A percentile compares a stretch with the other conserved stretches of the same genome.
These are phyloP conservation scores for Drosophila quadrilineata DNA, from an alignment of 1,140 invertebrate genomes.

Conservation along the genomic window DNA sequence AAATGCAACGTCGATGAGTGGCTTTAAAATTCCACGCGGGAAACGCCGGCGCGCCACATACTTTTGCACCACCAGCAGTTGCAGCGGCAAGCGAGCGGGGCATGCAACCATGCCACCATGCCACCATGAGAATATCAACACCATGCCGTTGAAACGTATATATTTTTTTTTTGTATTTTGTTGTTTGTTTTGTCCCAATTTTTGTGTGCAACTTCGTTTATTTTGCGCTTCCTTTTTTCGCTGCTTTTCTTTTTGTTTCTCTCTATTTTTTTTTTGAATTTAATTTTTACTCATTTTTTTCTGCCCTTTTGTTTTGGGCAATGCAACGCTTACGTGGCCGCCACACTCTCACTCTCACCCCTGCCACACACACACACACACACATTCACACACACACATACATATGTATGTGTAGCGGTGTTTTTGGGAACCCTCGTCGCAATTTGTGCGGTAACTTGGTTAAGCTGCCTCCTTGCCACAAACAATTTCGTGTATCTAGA, in stretches of 20 bases:
- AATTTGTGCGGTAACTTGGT: conserved; percentile 55
- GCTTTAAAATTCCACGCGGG: conserved; percentile 53
- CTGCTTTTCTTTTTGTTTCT: neutral
- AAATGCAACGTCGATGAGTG: conserved; percentile 53
- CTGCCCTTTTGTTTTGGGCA: conserved; percentile 42
- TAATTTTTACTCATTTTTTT: conserved; percentile 3
- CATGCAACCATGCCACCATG: neutral
- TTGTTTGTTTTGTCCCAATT: conserved; percentile 71
- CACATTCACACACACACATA: too few species aligned
- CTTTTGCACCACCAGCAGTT: conserved; percentile 42
- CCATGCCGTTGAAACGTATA: conserved; percentile 49
- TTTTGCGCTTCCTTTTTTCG: conserved; percentile 26
- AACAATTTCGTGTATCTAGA: conserved; percentile 17
- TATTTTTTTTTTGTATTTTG: too few species aligned
- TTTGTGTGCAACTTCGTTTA: conserved; percentile 42
- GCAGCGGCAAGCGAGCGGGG: conserved; percentile 2
- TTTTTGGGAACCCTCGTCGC: conserved; percentile 34
- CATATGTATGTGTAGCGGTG: too few species aligned
- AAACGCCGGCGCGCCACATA: conserved; percentile 47
- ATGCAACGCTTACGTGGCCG: conserved; percentile 26
- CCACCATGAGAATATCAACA: conserved; percentile 62
- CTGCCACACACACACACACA: neutral
- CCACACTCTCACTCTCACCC: neutral
- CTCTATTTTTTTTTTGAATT: neutral
- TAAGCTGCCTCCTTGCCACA: conserved; percentile 24